Percentiles rank a stretch among this genome's conserved stretches.
These are phyloP conservation scores for Fratercula arctica DNA, from an alignment of 2,797 vertebrate genomes.

Conservation along the genomic window DNA sequence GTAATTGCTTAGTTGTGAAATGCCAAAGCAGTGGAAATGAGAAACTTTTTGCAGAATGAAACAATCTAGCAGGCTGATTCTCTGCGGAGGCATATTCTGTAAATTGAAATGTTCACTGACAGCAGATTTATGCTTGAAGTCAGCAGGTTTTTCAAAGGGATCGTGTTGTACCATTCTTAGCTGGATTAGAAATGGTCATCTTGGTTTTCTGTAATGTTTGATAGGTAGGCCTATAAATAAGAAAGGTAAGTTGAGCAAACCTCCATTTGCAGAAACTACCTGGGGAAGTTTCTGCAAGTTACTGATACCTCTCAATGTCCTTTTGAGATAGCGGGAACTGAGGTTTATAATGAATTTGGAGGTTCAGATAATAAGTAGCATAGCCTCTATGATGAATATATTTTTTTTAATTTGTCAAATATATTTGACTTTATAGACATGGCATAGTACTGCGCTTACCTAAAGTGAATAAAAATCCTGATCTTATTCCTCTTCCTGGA, in stretches of 20 bases:
- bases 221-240: neutral
- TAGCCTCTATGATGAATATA: neutral
- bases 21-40: constrained; percentile 22
- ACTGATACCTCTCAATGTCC: neutral
- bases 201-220: neutral
- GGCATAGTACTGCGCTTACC: neutral
- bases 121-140: neutral
- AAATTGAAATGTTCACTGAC: constrained; percentile 36
- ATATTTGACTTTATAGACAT: neutral
- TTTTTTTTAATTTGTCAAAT: neutral
- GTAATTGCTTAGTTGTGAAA: constrained; percentile 29
- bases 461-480: neutral
- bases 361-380: neutral
- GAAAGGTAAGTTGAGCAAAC: neutral
- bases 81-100: neutral
- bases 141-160: neutral
- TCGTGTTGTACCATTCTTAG: neutral
- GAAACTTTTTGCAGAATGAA: constrained; percentile 8
- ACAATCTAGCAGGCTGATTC: neutral
- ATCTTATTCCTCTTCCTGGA: neutral
- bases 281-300: neutral
- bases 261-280: neutral
- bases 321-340: neutral
- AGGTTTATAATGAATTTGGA: neutral
- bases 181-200: neutral